phyloP scores from a whole-genome alignment of 2,888 invertebrate species.

The Aleiodes testaceus region DNA sequence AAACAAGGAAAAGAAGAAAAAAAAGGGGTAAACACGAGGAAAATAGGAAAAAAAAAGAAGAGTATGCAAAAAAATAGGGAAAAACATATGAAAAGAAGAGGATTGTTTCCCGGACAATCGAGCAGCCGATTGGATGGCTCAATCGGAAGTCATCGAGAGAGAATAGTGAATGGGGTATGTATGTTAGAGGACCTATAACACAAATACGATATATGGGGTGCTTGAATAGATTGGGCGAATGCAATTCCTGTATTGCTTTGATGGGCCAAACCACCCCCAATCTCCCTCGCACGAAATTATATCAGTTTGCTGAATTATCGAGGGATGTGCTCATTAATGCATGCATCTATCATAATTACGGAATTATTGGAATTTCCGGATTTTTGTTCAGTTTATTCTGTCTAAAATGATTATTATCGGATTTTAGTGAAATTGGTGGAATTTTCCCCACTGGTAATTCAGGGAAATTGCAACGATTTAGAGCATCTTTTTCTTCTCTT shows the following conservation, averaged over 20 bases:
- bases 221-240: background rate
- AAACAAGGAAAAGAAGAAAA: background rate
- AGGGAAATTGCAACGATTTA: background rate
- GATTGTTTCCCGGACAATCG: slow-evolving; percentile 28
- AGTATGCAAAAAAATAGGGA: background rate
- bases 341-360: too few species aligned
- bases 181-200: background rate
- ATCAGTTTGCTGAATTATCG: too few species aligned
- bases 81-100: background rate
- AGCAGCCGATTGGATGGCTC: slow-evolving; percentile 16
- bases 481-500: background rate
- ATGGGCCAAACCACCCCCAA: background rate
- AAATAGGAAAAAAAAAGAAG: background rate
- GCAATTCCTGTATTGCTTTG: slow-evolving; percentile 16
- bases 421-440: too few species aligned
- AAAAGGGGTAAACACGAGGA: background rate
- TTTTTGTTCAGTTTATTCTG: too few species aligned
- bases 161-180: background rate
- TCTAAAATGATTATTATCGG: too few species aligned
- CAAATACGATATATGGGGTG: slow-evolving; percentile 16
- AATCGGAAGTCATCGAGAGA: slow-evolving; percentile 7
- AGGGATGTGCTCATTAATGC: too few species aligned
- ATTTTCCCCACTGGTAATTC: too few species aligned
- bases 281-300: too few species aligned
- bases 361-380: too few species aligned